Conservation (phyloP, 2,888 invertebrate genomes). For the Poecilus cupreus region DNA sequence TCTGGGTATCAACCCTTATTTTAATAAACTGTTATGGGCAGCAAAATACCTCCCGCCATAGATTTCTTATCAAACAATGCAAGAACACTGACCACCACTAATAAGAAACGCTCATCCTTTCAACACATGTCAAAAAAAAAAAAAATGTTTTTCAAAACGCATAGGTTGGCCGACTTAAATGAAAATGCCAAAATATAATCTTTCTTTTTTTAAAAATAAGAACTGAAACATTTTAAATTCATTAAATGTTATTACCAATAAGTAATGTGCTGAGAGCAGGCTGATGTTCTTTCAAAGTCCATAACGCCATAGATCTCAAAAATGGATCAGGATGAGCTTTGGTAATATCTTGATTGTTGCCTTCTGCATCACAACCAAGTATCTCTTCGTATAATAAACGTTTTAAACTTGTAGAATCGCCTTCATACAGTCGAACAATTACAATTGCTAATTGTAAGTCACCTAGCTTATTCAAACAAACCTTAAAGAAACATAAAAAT, state of each 20-base stretch:
- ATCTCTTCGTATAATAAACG: slow-evolving; percentile 87
- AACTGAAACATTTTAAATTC: too few relatives aligned
- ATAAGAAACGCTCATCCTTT: too few relatives aligned
- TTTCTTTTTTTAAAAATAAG: too few relatives aligned
- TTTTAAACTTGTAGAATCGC: slow-evolving; percentile 82
- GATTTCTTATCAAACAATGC: too few relatives aligned
- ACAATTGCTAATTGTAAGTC: slow-evolving; percentile 97
- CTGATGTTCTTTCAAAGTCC: slow-evolving; percentile 95
- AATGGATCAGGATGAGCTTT: slow-evolving; percentile 96
- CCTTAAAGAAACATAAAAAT: slow-evolving; percentile 72
- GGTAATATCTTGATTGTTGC: slow-evolving; percentile 81
- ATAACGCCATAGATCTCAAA: slow-evolving; percentile 96
- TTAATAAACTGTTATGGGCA: too few relatives aligned
- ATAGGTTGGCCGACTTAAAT: too few relatives aligned
- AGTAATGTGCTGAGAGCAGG: slow-evolving; percentile 91
- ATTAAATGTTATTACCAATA: slow-evolving; percentile 70
- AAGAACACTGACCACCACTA: too few relatives aligned
- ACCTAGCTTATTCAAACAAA: slow-evolving; percentile 91
- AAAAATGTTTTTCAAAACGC: too few relatives aligned
- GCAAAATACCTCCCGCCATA: too few relatives aligned
- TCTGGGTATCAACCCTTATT: too few relatives aligned
- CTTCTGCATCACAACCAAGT: slow-evolving; percentile 81
- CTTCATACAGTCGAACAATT: slow-evolving; percentile 93
- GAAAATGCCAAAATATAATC: too few relatives aligned
- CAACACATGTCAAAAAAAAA: too few relatives aligned